A percentile compares a stretch with the other conserved stretches of the same genome.
phyloP scores from a whole-genome alignment of 2,888 invertebrate genomes.

The Cybosia mesomella region DNA sequence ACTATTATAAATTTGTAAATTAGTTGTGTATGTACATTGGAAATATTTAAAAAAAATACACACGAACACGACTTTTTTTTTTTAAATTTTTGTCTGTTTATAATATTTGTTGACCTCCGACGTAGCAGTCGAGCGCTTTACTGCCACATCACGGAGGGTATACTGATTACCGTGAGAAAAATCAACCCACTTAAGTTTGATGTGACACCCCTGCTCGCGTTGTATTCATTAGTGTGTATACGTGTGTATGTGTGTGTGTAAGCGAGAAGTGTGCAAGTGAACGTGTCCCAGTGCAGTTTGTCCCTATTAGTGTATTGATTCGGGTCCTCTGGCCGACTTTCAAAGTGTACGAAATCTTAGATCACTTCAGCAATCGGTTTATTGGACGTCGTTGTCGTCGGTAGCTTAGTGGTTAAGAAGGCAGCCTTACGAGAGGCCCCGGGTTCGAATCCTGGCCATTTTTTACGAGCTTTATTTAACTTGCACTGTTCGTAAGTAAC shows the following conservation, averaged over 20 bases:
- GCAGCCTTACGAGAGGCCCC: too few species aligned
- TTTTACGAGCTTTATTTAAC: too few species aligned
- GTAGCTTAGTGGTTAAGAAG: too few species aligned
- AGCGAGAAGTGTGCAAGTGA: slow-evolving; percentile 34
- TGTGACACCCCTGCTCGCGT: slow-evolving; percentile 34
- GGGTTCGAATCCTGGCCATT: too few species aligned
- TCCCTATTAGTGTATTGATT: slow-evolving; percentile 52
- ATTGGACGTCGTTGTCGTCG: neutral
- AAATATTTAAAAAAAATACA: too few species aligned
- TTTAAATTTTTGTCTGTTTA: too few species aligned
- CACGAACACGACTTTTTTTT: too few species aligned
- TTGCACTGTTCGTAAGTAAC: too few species aligned
- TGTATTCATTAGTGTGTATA: slow-evolving; percentile 23
- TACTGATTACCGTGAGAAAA: neutral
- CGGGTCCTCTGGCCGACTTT: slow-evolving; percentile 17
- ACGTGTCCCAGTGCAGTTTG: slow-evolving; percentile 47
- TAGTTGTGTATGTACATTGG: too few species aligned
- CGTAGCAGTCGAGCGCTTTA: neutral
- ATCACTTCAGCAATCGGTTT: neutral
- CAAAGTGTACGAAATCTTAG: neutral
- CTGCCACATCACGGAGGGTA: neutral
- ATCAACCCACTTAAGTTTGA: neutral
- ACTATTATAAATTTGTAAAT: too few species aligned
- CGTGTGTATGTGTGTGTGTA: slow-evolving; percentile 12
- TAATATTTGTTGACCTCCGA: too few species aligned